These are phyloP conservation scores for Acrobasis suavella DNA, from an alignment of 2,888 invertebrate species.

Conservation along the genomic window DNA sequence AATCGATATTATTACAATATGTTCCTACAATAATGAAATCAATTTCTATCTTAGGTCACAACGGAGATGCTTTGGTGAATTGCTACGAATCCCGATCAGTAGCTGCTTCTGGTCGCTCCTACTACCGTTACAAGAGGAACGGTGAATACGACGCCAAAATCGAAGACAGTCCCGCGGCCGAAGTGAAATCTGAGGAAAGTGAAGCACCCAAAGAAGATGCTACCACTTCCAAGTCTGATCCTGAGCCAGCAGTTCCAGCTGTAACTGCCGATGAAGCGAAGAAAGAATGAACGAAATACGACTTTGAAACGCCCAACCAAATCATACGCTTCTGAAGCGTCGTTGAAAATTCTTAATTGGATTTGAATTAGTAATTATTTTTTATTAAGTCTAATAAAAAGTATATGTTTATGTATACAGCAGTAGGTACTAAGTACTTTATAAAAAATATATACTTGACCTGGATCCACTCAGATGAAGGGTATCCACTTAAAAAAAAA, in stretches of 20 bases:
- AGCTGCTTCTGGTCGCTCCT: constrained; percentile 57
- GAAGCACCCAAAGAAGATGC: background rate
- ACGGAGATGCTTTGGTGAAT: constrained; percentile 83
- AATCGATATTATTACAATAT: too few species aligned
- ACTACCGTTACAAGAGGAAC: constrained; percentile 73
- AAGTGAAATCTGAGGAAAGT: background rate
- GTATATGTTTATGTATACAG: too few species aligned
- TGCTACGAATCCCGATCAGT: constrained; percentile 77
- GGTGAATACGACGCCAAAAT: constrained; percentile 43
- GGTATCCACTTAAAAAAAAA: too few species aligned
- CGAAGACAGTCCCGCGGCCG: background rate
- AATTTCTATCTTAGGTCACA: constrained; percentile 68
- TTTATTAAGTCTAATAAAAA: too few species aligned
- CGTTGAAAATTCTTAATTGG: background rate
- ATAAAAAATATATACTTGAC: too few species aligned
- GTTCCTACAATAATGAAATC: too few species aligned
- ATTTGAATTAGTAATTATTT: too few species aligned
- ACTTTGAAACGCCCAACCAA: constrained; percentile 10
- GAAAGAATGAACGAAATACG: constrained; percentile 26
- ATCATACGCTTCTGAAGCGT: background rate
- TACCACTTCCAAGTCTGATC: constrained; percentile 25
- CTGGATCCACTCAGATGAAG: too few species aligned
- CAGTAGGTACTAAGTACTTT: too few species aligned
- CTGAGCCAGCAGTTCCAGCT: constrained; percentile 33
- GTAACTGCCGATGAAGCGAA: constrained; percentile 38